Percentiles rank a stretch among this genome's conserved stretches.
These are phyloP conservation scores for Datnioides undecimradiatus DNA, from an alignment of 2,113 vertebrate species.

Conservation along the genomic window DNA sequence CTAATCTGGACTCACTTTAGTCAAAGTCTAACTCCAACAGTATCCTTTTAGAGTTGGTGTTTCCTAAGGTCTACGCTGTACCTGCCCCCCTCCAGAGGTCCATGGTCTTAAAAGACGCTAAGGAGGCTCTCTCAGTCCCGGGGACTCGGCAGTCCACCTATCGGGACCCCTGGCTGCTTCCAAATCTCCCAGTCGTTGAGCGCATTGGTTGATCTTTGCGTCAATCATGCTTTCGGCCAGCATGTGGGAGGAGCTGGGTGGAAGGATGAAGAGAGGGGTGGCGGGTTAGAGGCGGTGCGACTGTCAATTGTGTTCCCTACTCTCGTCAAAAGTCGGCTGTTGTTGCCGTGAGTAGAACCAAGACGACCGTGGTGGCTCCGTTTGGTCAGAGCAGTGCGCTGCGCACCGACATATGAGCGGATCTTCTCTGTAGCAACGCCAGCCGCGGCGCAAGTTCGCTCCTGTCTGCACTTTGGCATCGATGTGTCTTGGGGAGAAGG, in stretches of 20 bases:
- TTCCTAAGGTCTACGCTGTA: not conserved
- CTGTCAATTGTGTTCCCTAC: conserved; percentile 75
- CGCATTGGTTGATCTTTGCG: conserved; percentile 65
- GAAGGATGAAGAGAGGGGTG: conserved; percentile 27
- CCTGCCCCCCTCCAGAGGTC: not conserved
- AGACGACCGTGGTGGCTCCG: not conserved
- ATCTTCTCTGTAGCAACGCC: not conserved
- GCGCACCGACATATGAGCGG: not conserved
- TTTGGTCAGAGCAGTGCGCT: not conserved
- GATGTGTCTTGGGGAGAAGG: conserved; percentile 14
- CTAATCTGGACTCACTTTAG: not conserved
- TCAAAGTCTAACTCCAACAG: not conserved
- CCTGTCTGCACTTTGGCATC: conserved; percentile 55
- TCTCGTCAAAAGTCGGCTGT: conserved; percentile 72
- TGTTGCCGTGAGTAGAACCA: conserved; percentile 14
- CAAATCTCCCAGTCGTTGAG: not conserved
- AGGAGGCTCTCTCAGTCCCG: not conserved
- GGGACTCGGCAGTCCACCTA: conserved; percentile 41
- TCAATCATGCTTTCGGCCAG: conserved; percentile 63
- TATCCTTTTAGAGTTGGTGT: not conserved
- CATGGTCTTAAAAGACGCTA: not conserved
- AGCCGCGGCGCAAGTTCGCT: conserved; percentile 6
- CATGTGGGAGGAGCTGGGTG: conserved; percentile 51
- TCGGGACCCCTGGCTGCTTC: not conserved
- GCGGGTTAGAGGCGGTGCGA: conserved; percentile 65